Evolutionary conservation across 2,113 vertebrate species (phyloP).

Genomic region (Percina caprodes): DNA sequence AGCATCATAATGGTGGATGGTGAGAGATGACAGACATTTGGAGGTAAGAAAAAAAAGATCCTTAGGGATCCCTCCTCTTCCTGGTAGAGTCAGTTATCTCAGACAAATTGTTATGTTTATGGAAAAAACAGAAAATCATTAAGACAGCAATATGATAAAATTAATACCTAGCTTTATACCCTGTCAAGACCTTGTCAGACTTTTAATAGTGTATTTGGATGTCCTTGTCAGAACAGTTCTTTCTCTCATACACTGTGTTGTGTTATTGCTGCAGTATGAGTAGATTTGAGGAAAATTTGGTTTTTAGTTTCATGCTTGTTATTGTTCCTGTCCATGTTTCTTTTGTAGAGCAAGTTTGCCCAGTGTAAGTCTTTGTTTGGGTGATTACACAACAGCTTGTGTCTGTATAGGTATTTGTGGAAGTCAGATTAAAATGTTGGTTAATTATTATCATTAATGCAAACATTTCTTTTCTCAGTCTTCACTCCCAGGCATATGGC

Average conservation of each 20-base stretch:
- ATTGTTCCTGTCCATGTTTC: constrained; percentile 26
- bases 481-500: neutral
- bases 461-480: neutral
- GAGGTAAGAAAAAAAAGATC: neutral
- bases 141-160: constrained; percentile 24
- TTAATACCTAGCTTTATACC: constrained; percentile 14
- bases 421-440: neutral
- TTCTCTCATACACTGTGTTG: neutral
- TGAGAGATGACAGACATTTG: constrained; percentile 39
- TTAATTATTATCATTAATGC: neutral
- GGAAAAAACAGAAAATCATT: constrained; percentile 35
- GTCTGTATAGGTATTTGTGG: neutral
- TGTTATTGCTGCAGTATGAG: neutral
- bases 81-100: constrained; percentile 19
- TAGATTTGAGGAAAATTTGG: constrained; percentile 17
- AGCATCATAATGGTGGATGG: neutral
- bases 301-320: constrained; percentile 6
- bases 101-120: constrained; percentile 27
- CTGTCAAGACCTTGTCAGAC: constrained; percentile 14
- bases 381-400: constrained; percentile 14
- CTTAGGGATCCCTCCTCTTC: constrained; percentile 26
- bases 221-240: constrained; percentile 27
- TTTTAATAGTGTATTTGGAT: constrained; percentile 18
- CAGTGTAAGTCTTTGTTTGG: neutral
- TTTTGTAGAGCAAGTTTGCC: constrained; percentile 3